phyloP scores from a whole-genome alignment of 37 sponge, comb jelly and placozoan species.

The Bolinopsis microptera region DNA sequence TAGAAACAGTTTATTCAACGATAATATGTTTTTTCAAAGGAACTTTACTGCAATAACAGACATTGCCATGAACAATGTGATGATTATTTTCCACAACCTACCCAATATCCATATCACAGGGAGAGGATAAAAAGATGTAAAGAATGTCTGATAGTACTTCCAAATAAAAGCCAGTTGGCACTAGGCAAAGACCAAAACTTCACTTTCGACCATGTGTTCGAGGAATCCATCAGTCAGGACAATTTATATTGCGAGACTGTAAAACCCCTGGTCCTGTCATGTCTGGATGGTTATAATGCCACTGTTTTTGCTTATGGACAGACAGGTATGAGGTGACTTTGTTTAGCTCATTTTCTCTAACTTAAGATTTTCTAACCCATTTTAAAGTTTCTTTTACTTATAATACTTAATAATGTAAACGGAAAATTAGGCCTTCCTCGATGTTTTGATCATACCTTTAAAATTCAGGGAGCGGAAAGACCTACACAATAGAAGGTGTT shows the following conservation, averaged over 20 bases:
- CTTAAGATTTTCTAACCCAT: too few species aligned
- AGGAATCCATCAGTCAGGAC: constrained; percentile 69
- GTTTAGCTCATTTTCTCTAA: too few species aligned
- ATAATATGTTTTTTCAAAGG: too few species aligned
- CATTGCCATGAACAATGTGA: too few species aligned
- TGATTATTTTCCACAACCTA: too few species aligned
- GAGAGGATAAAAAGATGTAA: constrained; percentile 68
- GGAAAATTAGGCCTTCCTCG: too few species aligned
- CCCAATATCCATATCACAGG: too few species aligned
- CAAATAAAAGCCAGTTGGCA: constrained; percentile 74
- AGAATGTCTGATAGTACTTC: constrained; percentile 68
- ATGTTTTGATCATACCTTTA: too few species aligned
- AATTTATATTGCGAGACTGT: constrained; percentile 69
- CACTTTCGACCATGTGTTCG: constrained; percentile 79
- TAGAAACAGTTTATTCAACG: too few species aligned
- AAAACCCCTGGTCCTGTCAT: constrained; percentile 64
- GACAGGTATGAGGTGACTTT: constrained; percentile 64
- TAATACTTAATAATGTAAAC: too few species aligned
- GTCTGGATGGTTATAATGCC: constrained; percentile 72
- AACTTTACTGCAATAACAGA: too few species aligned
- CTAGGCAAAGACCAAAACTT: constrained; percentile 73
- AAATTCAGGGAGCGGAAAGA: constrained; percentile 74
- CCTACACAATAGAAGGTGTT: constrained; percentile 72
- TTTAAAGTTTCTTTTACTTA: too few species aligned
- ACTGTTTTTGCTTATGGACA: constrained; percentile 79